phyloP scores from a whole-genome alignment of 2,113 vertebrate species.

The Gopherus flavomarginatus region DNA sequence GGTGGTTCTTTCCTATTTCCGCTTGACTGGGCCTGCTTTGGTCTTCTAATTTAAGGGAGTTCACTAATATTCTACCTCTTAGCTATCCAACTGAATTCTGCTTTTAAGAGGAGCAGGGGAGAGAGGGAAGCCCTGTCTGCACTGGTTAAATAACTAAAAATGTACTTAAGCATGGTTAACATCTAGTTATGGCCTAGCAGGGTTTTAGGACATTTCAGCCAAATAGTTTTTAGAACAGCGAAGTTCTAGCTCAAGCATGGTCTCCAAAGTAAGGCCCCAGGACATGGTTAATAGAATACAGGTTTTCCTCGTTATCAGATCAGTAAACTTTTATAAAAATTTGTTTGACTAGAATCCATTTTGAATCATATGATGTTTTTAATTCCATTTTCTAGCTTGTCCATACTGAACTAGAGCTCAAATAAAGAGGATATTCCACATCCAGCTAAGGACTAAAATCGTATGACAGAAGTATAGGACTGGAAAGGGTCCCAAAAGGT shows the following conservation, averaged over 20 bases:
- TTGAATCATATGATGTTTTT: not conserved
- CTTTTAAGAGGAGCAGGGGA: not conserved
- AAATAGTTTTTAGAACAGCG: not conserved
- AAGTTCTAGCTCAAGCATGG: not conserved
- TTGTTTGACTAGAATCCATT: not conserved
- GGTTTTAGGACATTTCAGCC: not conserved
- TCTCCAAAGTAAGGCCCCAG: not conserved
- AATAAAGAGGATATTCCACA: fast-evolving
- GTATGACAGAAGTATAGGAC: not conserved
- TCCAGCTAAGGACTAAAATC: not conserved
- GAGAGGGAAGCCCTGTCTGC: not conserved
- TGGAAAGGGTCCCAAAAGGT: not conserved
- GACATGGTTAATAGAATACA: not conserved
- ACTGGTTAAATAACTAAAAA: not conserved
- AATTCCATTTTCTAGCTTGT: not conserved
- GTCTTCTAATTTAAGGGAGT: not conserved
- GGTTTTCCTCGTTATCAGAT: not conserved
- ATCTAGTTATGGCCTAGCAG: not conserved
- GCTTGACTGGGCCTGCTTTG: not conserved
- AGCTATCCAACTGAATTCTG: not conserved
- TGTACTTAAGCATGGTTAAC: not conserved
- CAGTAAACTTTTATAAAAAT: not conserved
- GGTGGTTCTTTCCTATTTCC: not conserved
- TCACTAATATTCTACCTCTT: not conserved
- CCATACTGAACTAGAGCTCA: not conserved